A percentile compares a stretch with the other conserved stretches of the same genome.
Conservation (phyloP, 2,888 invertebrate genomes). For the Dione juno region DNA sequence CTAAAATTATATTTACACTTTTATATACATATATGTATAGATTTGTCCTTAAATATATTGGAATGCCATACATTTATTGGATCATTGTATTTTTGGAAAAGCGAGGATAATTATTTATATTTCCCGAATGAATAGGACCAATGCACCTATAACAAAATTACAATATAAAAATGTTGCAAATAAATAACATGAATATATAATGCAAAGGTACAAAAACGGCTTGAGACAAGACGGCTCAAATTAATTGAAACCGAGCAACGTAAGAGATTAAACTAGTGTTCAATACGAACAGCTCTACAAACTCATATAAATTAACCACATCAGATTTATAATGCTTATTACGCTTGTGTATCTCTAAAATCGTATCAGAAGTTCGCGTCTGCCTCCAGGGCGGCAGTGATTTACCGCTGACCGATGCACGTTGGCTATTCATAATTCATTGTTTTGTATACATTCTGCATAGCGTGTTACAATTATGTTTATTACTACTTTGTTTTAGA, state of each 20-base stretch:
- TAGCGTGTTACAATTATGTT: constrained; percentile 29
- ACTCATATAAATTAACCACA: constrained; percentile 9
- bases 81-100: too few species aligned
- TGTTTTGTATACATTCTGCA: constrained; percentile 34
- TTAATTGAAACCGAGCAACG: neutral
- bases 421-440: constrained; percentile 39
- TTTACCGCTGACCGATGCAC: constrained; percentile 34
- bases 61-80: too few species aligned
- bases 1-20: too few species aligned
- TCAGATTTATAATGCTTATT: constrained; percentile 29
- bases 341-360: constrained; percentile 37
- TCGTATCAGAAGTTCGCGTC: constrained; percentile 44
- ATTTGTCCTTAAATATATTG: too few species aligned
- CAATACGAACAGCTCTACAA: neutral
- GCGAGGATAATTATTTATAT: too few species aligned
- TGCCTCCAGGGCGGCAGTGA: constrained; percentile 35
- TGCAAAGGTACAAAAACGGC: too few species aligned
- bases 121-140: too few species aligned
- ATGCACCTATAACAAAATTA: too few species aligned
- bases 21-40: too few species aligned
- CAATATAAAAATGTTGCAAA: too few species aligned
- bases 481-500: constrained; percentile 24
- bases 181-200: too few species aligned
- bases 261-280: neutral
- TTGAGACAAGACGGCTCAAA: too few species aligned